Percentiles rank a stretch among this genome's conserved stretches.
Evolutionary conservation across 2,888 invertebrate genomes (phyloP).

Genomic region (Xestia xanthographa): DNA sequence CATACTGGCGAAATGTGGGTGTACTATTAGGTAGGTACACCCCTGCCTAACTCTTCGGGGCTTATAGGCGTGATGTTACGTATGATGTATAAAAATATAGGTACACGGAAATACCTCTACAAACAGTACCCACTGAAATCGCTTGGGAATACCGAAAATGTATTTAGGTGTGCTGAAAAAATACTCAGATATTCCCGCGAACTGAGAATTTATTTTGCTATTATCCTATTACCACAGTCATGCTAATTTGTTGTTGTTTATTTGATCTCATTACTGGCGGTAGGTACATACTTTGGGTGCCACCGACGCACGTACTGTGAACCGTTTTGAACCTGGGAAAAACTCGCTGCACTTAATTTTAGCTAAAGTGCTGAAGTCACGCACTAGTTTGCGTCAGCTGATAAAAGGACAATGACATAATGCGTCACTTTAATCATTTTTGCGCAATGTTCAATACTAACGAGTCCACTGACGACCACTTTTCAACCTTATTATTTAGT

Average conservation of each 20-base stretch:
- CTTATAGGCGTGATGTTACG: not conserved
- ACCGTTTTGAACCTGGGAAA: not conserved
- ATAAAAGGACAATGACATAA: slow-evolving; percentile 23
- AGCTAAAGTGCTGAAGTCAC: not conserved
- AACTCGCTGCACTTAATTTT: not conserved
- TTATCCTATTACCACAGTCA: not conserved
- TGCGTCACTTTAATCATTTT: slow-evolving; percentile 18
- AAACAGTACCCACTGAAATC: not conserved
- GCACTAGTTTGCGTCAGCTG: slow-evolving; percentile 43
- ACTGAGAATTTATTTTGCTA: not conserved
- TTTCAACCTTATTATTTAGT: not conserved
- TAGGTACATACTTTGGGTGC: not conserved
- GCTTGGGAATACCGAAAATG: not conserved
- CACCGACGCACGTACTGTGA: not conserved
- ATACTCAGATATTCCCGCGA: not conserved
- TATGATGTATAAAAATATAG: not conserved
- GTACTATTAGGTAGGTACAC: too few relatives aligned
- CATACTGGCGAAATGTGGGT: too few relatives aligned
- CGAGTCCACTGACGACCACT: not conserved
- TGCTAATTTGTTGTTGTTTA: not conserved
- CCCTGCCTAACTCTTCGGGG: not conserved
- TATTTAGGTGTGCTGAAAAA: not conserved
- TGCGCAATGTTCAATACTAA: not conserved
- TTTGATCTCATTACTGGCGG: not conserved
- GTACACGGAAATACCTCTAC: not conserved